These are phyloP conservation scores for Ctenodactylus gundi DNA, from an alignment of 2,113 vertebrate genomes.

Conservation along the genomic window DNA sequence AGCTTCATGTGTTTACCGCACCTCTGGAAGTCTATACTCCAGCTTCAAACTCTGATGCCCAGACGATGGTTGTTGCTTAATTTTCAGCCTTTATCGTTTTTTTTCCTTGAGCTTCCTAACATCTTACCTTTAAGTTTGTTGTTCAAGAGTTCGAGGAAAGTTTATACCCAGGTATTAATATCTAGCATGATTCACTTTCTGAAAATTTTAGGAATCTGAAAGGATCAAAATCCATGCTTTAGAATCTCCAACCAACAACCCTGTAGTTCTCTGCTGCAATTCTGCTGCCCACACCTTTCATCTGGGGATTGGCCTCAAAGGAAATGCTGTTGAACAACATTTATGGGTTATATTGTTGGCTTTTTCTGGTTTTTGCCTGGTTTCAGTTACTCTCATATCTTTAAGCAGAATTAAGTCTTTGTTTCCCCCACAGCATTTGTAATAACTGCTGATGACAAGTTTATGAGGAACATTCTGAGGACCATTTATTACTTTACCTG, in stretches of 20 bases:
- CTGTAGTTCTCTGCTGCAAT: neutral
- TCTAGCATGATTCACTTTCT: neutral
- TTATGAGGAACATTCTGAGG: neutral
- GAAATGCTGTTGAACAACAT: neutral
- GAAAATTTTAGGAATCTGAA: neutral
- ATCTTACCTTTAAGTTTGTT: neutral
- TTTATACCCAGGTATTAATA: neutral
- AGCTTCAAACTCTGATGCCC: neutral
- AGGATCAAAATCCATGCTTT: neutral
- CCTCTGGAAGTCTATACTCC: neutral
- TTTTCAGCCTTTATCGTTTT: neutral
- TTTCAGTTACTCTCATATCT: neutral
- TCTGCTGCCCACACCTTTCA: neutral
- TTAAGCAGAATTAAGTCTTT: neutral
- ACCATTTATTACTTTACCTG: constrained; percentile 81
- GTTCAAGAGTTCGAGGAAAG: neutral
- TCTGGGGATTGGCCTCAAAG: neutral
- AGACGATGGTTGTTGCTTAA: neutral
- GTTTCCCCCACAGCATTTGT: neutral
- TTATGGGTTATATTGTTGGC: neutral
- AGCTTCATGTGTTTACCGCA: neutral
- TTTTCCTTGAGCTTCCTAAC: neutral
- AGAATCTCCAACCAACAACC: neutral
- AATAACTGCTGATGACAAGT: neutral
- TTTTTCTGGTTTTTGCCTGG: neutral